Percentiles rank a stretch among this genome's conserved stretches.
These are phyloP conservation scores for Argyresthia goedartella DNA, from an alignment of 2,888 invertebrate species.

Conservation along the genomic window DNA sequence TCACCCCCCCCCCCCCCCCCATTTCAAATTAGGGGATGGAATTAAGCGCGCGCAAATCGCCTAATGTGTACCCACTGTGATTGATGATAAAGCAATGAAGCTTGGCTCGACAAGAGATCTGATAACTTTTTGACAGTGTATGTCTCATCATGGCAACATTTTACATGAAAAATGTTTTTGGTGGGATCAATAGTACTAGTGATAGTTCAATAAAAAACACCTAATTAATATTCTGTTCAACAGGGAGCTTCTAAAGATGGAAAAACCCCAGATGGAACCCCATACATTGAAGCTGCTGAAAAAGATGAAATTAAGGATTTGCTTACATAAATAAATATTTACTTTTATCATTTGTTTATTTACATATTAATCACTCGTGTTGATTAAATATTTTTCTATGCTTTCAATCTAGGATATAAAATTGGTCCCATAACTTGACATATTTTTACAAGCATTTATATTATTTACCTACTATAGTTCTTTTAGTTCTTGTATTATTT, in stretches of 20 bases:
- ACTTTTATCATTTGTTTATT: constrained; percentile 15
- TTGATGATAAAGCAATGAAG: too few species aligned
- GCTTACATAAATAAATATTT: constrained; percentile 36
- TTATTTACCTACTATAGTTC: constrained; percentile 32
- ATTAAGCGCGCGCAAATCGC: too few species aligned
- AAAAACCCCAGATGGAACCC: constrained; percentile 87
- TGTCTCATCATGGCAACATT: too few species aligned
- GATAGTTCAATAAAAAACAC: not conserved
- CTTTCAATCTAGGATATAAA: constrained; percentile 16
- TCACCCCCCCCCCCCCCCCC: too few species aligned
- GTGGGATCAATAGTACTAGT: not conserved
- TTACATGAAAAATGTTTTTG: too few species aligned
- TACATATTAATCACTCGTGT: constrained; percentile 30
- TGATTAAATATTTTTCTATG: constrained; percentile 29
- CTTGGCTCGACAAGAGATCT: too few species aligned
- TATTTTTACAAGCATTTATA: constrained; percentile 68
- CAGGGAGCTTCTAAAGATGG: constrained; percentile 88
- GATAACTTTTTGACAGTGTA: too few species aligned
- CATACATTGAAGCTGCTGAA: constrained; percentile 91
- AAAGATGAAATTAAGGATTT: constrained; percentile 91
- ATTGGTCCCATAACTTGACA: constrained; percentile 22
- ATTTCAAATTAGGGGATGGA: too few species aligned
- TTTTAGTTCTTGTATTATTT: constrained; percentile 50
- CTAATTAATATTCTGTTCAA: constrained; percentile 3
- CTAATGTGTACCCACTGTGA: too few species aligned